These are phyloP conservation scores for Tipula confusa DNA, from an alignment of 2,888 invertebrate species.

Conservation along the genomic window DNA sequence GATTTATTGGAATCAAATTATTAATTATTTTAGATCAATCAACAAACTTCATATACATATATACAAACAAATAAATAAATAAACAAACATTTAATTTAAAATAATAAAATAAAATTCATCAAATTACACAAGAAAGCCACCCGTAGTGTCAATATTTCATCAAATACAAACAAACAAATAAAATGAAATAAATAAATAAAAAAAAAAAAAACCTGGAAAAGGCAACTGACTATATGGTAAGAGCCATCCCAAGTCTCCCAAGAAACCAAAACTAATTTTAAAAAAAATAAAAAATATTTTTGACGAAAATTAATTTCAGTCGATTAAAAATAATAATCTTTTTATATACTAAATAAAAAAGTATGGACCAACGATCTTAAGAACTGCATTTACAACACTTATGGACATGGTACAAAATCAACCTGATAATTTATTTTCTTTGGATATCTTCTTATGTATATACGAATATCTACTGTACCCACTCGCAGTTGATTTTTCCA, in stretches of 20 bases:
- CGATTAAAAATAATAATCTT: slow-evolving; percentile 26
- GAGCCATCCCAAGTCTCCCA: not conserved
- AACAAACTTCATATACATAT: not conserved
- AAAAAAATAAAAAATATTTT: not conserved
- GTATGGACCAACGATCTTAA: not conserved
- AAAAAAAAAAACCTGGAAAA: not conserved
- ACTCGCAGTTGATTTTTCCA: not conserved
- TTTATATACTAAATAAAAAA: slow-evolving; percentile 3
- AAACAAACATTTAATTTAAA: slow-evolving; percentile 14
- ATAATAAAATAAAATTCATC: slow-evolving; percentile 25
- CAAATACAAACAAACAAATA: slow-evolving; percentile 27
- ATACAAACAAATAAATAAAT: not conserved
- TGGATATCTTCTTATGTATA: not conserved
- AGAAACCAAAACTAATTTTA: slow-evolving; percentile 14
- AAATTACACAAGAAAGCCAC: slow-evolving; percentile 21
- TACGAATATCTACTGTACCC: not conserved
- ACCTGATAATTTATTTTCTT: slow-evolving; percentile 16
- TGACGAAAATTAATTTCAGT: slow-evolving; percentile 29
- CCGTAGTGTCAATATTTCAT: slow-evolving; percentile 29
- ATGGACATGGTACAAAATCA: slow-evolving; percentile 14
- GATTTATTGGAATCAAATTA: slow-evolving; percentile 12
- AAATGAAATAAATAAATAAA: too few relatives aligned
- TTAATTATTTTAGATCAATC: slow-evolving; percentile 13
- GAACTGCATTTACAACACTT: slow-evolving; percentile 16
- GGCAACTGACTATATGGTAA: not conserved